Percentiles rank a stretch among this genome's conserved stretches.
Evolutionary conservation across 2,797 vertebrate species (phyloP).

Genomic region (Lithobates pipiens): DNA sequence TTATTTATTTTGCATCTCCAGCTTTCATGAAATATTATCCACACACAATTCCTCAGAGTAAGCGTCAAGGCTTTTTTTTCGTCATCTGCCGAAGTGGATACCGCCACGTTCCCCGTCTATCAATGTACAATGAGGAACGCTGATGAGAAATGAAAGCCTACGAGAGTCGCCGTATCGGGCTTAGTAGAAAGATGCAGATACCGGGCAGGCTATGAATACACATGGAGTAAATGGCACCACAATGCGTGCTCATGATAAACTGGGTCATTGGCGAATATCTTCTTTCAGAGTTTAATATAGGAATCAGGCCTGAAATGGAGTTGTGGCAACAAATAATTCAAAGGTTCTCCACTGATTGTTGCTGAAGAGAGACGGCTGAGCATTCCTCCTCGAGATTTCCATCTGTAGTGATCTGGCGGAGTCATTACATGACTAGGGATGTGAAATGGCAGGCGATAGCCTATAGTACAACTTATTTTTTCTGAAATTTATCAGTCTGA

Average conservation of each 20-base stretch:
- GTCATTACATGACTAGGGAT: slow-evolving; percentile 53
- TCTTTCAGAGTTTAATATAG: slow-evolving; percentile 60
- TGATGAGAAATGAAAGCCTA: slow-evolving; percentile 59
- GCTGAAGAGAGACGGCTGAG: slow-evolving; percentile 28
- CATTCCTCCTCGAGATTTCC: slow-evolving; percentile 53
- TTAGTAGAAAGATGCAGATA: slow-evolving; percentile 57
- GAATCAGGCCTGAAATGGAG: slow-evolving; percentile 61
- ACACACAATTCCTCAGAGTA: slow-evolving; percentile 62
- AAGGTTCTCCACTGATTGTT: slow-evolving; percentile 36
- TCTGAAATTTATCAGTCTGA: slow-evolving; percentile 27
- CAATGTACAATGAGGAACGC: slow-evolving; percentile 57
- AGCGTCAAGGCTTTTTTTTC: slow-evolving; percentile 40
- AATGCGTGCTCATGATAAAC: slow-evolving; percentile 58
- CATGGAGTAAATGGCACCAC: slow-evolving; percentile 57
- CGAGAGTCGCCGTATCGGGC: slow-evolving; percentile 39
- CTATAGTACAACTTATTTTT: slow-evolving; percentile 26
- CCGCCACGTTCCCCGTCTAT: slow-evolving; percentile 51
- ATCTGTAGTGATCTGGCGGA: slow-evolving; percentile 50
- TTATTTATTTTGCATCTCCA: slow-evolving; percentile 59
- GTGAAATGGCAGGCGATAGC: slow-evolving; percentile 39
- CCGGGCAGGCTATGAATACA: slow-evolving; percentile 58
- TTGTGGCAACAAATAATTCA: slow-evolving; percentile 59
- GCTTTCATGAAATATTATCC: slow-evolving; percentile 60
- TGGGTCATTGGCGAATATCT: slow-evolving; percentile 59
- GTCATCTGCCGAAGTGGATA: slow-evolving; percentile 51